Percentiles rank a stretch among this genome's conserved stretches.
Conservation (phyloP, 2,888 invertebrate species). For the Sclerodermus sp. region DNA sequence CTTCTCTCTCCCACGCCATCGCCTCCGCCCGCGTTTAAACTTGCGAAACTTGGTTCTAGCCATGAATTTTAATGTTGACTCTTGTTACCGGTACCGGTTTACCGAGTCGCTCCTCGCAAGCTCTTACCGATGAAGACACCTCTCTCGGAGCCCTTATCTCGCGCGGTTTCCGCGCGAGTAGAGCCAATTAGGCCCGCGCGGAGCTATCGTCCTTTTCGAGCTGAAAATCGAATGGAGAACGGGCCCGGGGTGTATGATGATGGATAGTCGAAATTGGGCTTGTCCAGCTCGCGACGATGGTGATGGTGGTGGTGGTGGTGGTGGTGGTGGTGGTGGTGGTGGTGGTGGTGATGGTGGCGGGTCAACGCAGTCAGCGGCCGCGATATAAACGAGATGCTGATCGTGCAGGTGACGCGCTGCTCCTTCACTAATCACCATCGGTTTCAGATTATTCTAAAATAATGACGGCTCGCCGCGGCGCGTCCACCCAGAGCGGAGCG, state of each 20-base stretch:
- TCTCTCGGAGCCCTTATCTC: no score
- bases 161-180: no score
- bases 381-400: slow-evolving; percentile 40
- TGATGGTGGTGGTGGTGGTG: slow-evolving; percentile 20
- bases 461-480: slow-evolving; percentile 48
- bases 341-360: slow-evolving; percentile 4
- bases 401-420: slow-evolving; percentile 50
- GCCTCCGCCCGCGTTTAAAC: no score
- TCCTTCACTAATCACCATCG: slow-evolving; percentile 57
- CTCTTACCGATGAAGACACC: no score
- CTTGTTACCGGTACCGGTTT: no score
- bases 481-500: slow-evolving; percentile 15
- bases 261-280: slow-evolving; percentile 41
- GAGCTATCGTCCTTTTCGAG: no score
- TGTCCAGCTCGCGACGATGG: slow-evolving; percentile 18
- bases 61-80: no score
- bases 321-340: slow-evolving; percentile 16
- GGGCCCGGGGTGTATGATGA: slow-evolving; percentile 38
- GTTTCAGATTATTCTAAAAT: slow-evolving; percentile 58
- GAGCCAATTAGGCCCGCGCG: no score
- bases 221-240: no score
- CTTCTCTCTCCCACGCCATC: no score
- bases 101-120: background rate
- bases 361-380: slow-evolving; percentile 6
- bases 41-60: no score